phyloP scores from a whole-genome alignment of 2,888 invertebrate genomes.

The Cristatella mucedo region DNA sequence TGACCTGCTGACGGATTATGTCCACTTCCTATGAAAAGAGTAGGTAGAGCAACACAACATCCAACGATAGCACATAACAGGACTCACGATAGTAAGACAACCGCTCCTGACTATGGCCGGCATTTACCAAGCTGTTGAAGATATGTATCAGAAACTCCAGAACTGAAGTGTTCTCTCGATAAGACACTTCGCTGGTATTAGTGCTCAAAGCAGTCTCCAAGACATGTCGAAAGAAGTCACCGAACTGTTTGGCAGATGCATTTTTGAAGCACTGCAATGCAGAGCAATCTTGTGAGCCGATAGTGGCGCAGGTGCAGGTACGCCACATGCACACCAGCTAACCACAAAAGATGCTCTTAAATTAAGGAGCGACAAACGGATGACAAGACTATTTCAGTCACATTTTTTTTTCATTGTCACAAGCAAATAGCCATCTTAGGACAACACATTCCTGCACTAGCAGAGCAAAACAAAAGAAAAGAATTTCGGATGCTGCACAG shows the following conservation, averaged over 20 bases:
- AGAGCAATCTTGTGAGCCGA: too few species aligned
- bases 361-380: too few species aligned
- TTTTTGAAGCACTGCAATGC: slow-evolving; percentile 2
- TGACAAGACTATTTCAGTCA: too few species aligned
- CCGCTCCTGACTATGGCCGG: neutral
- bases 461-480: too few species aligned
- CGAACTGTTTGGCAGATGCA: slow-evolving; percentile 27
- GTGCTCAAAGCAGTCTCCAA: slow-evolving; percentile 50
- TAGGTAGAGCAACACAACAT: slow-evolving; percentile 3
- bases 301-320: too few species aligned
- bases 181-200: slow-evolving; percentile 37
- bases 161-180: slow-evolving; percentile 64
- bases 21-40: slow-evolving; percentile 54
- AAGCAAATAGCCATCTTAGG: too few species aligned
- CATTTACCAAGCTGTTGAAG: slow-evolving; percentile 72
- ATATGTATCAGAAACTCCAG: slow-evolving; percentile 85
- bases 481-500: too few species aligned
- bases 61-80: slow-evolving; percentile 8
- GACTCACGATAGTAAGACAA: neutral
- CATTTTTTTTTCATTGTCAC: too few species aligned
- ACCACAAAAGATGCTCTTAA: too few species aligned
- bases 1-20: slow-evolving; percentile 76
- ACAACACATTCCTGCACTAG: too few species aligned
- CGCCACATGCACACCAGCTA: too few species aligned
- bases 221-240: slow-evolving; percentile 32